Evolutionary conservation across 2,797 vertebrate species (phyloP), one percentile per base, ranked within the genome.

Genomic region (Sylvilagus floridanus): DNA sequence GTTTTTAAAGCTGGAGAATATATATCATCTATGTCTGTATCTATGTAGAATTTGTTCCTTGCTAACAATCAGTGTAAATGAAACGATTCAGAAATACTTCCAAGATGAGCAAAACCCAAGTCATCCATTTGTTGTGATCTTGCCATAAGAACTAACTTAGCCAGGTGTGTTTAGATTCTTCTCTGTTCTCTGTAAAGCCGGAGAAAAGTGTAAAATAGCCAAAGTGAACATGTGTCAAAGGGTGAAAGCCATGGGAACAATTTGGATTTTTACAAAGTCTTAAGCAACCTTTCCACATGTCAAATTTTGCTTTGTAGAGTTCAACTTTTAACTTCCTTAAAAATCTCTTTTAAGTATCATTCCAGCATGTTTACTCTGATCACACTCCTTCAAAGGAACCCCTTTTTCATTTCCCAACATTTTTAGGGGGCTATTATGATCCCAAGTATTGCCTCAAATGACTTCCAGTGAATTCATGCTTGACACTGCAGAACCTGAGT

Each of bases 281-380:
- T 84, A 82, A 69, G 50, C 71, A 89, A 75, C 13, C 65, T 86
- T 83, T 71, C 35, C 24, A 50, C n/a, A 11, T 24, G 54, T 75
- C 30, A 47, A 30, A 47, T 63, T 89, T 84, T 81, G 52, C n/a
- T 87, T 16, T 91, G 7, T 69, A 75, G 37, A 76, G n/a, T 78
- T 73, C 26, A 73, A 26, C 22, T 17, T 95, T 95, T 86, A 89
- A 89, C 10, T 68, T 69, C 47, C 11, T 9, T 68, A 21, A 35
- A 60, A 13, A 32, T 66, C 1, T 87, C 65, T 87, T 88, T 84
- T 26, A 93, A 84, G 63, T 28, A 81, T n/a, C 26, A 91, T 77
- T 96, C 71, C 81, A 83, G 28, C n/a, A 79, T 65, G 93, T 93
- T 92, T 91, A 57, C 84, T 83, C 71, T 57, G 30, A 87, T 72